Evolutionary conservation across 2,888 invertebrate species (phyloP), one percentile per base, ranked within the genome.

Genomic region (Cerceris rybyensis): DNA sequence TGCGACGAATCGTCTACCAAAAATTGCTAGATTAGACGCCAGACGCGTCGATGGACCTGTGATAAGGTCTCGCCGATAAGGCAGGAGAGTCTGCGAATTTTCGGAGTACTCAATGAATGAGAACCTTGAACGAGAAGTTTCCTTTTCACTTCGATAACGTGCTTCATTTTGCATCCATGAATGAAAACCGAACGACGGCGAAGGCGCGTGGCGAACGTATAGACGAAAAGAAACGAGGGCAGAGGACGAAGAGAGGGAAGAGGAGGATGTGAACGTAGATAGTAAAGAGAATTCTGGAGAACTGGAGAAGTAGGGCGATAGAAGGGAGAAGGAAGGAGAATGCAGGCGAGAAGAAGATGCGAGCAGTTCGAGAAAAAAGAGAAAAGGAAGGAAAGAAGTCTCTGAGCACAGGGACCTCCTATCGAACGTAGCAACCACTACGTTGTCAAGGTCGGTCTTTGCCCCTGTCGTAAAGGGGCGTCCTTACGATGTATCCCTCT

Each of bases 391-490:
- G 60, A 83, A 83, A 70, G 72, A 66, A 76, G 81, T 73, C 79
- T 74, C 66, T 63, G 74, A 85, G 85, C 75, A 73, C 78, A 88
- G 86, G 89, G 86, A 84, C 76, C 84, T 87, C 78, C 86, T 89
- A 90, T 90, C 89, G 89, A 91, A 90, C 88, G 88, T 86, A 82
- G 85, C 88, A 77, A 87, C 87, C 86, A 85, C 82, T 87, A 85
- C 77, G 82, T 88, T 88, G 91, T 90, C 90, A 91, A 92, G 91
- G 91, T 89, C 92, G 91, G 90, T 91, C 90, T 84, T 90, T 92
- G 90, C 88, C 90, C 89, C 86, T 88, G 78, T 72, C 75, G 80
- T 85, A 83, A 85, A 87, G 87, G 82, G 86, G 83, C 86, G 87
- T 88, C 88, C 87, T 88, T 82, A 83, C 81, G 82, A 88, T 81